Base-by-base conservation (phyloP, 2,888 invertebrate species). In the Sarcophaga subvicina region DNA sequence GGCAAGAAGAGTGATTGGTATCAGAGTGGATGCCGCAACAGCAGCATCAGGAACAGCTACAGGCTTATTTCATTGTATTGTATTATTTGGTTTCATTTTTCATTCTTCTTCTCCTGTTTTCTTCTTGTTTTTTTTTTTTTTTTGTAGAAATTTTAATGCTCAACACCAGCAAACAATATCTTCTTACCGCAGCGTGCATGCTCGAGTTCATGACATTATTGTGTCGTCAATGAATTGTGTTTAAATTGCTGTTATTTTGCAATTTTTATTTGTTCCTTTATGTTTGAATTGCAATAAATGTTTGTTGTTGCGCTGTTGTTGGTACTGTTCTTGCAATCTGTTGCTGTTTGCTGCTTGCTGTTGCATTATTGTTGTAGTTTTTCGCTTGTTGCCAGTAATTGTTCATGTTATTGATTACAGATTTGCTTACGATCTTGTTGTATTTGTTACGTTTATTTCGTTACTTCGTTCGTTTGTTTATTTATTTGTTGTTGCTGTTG, bases 171-270 rank as follows among this genome's bases (percentile, higher is more conserved):
- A 75, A 54, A 54, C 77, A 81, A 84, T 71, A 84, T 81, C 81
- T 80, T 75, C 81, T 54, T 54, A 14, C 54, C 54, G 3, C 87
- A 86, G 85, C 88, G 86, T 87, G 88, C 87, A 87, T 88, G 88
- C 83, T 76, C 88, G 88, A 89, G 89, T 89, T 89, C 89, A 89
- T 88, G 88, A 89, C 88, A 88, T 88, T 88, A 86, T 87, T 88
- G 88, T 88, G 88, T 88, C 83, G 88, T 84, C 88, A 87, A 88
- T 89, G 88, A 88, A 84, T 89, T 88, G 88, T 85, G 88, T 88
- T 88, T 88, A 88, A 88, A 87, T 87, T 87, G 84, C 81, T 84
- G 87, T 87, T 87, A 87, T 87, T 54, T 54, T 87, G 87, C 87
- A 84, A 84, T 87, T 87, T 87, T 84, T 87, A 84, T 54, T 54